phyloP scores from a whole-genome alignment of 2,113 vertebrate species.

The Scortum barcoo region DNA sequence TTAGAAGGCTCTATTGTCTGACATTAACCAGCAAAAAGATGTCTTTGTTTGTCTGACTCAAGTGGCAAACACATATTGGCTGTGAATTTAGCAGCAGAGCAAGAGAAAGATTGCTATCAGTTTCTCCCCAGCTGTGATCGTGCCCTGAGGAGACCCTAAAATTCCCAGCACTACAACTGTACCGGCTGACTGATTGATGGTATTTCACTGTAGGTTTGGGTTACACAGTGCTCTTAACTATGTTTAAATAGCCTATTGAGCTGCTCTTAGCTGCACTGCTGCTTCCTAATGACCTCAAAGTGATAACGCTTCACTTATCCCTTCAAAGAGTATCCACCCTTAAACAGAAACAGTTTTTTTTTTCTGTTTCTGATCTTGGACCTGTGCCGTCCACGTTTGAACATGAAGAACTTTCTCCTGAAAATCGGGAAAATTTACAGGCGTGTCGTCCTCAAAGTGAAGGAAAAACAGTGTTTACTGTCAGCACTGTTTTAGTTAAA shows the following conservation, averaged over 20 bases:
- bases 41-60: slow-evolving; percentile 2
- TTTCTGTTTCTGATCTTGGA: background rate
- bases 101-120: background rate
- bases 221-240: slow-evolving; percentile 54
- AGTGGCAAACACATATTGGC: background rate
- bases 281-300: slow-evolving; percentile 63
- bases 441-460: slow-evolving; percentile 1
- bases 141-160: slow-evolving; percentile 34
- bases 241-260: slow-evolving; percentile 69
- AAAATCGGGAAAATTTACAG: background rate
- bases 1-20: slow-evolving; percentile 1
- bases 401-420: background rate
- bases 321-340: slow-evolving; percentile 36
- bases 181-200: slow-evolving; percentile 35
- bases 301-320: slow-evolving; percentile 49
- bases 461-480: background rate
- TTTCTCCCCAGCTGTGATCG: slow-evolving; percentile 3
- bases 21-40: background rate
- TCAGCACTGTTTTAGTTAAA: slow-evolving; percentile 17
- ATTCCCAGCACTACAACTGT: slow-evolving; percentile 28
- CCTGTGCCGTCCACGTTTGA: background rate
- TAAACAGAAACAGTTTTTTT: slow-evolving; percentile 22
- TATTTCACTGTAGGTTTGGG: slow-evolving; percentile 55
- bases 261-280: slow-evolving; percentile 51
- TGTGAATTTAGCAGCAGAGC: slow-evolving; percentile 12